Evolutionary conservation across 2,113 vertebrate genomes (phyloP).

Genomic region (Periophthalmodon schlosseri): DNA sequence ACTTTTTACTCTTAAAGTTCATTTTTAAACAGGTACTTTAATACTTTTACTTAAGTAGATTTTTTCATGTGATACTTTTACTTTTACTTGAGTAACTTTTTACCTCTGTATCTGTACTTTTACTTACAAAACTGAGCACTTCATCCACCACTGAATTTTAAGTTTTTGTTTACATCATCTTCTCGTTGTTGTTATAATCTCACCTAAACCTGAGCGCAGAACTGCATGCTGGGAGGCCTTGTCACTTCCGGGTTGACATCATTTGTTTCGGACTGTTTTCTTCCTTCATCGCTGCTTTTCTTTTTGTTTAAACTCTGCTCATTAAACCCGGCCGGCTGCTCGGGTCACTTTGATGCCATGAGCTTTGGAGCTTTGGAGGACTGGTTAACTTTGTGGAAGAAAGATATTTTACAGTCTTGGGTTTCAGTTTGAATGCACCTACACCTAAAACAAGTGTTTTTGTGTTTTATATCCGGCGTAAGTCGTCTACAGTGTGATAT

Average conservation of each 20-base stretch:
- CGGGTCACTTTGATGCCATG: conserved; percentile 61
- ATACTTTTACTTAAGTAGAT: too few species aligned
- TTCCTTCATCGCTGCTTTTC: conserved; percentile 57
- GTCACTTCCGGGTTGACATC: conserved; percentile 58
- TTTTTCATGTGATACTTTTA: too few species aligned
- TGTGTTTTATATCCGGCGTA: too few species aligned
- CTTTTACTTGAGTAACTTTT: too few species aligned
- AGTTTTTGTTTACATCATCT: too few species aligned
- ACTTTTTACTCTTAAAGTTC: too few species aligned
- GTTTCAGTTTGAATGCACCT: background rate
- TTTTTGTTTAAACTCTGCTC: conserved; percentile 72
- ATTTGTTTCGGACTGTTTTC: conserved; percentile 56
- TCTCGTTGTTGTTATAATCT: background rate
- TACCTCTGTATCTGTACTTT: too few species aligned
- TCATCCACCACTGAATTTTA: too few species aligned
- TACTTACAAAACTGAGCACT: too few species aligned
- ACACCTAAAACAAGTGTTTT: background rate
- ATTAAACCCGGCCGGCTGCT: conserved; percentile 46
- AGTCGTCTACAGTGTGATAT: too few species aligned
- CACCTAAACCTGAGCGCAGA: background rate
- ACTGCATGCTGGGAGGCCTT: conserved; percentile 27
- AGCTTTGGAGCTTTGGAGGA: conserved; percentile 30
- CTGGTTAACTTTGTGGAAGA: conserved; percentile 53
- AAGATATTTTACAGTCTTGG: conserved; percentile 47
- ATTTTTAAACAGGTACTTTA: too few species aligned